Percentiles rank a stretch among this genome's conserved stretches.
Conservation (phyloP, 2,797 vertebrate species). For the Channallabes apus region DNA sequence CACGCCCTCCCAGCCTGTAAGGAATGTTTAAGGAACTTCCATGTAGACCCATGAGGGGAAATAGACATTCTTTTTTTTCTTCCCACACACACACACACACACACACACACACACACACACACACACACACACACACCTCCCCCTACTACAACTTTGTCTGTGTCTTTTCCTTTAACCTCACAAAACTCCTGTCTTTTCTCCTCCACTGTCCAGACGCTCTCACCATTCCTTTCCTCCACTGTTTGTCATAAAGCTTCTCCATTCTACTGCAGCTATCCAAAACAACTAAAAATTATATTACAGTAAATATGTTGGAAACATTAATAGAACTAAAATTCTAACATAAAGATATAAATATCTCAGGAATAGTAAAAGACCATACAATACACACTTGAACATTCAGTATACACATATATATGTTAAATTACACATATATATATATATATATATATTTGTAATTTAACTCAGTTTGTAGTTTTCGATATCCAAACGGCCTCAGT, state of each 20-base stretch:
- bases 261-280: not conserved
- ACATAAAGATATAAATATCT: not conserved
- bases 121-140: slow-evolving; percentile 42
- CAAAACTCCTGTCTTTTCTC: slow-evolving; percentile 40
- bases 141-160: slow-evolving; percentile 45
- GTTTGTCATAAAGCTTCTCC: not conserved
- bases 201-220: slow-evolving; percentile 20
- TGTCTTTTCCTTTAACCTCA: slow-evolving; percentile 43
- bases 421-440: too few species aligned
- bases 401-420: too few species aligned
- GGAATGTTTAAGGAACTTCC: slow-evolving; percentile 60
- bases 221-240: slow-evolving; percentile 16
- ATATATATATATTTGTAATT: too few species aligned
- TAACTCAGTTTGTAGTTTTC: not conserved
- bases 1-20: slow-evolving; percentile 56
- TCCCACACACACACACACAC: slow-evolving; percentile 36
- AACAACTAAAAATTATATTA: not conserved
- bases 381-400: too few species aligned
- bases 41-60: slow-evolving; percentile 54
- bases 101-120: too few species aligned
- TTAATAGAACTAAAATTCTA: not conserved
- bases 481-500: not conserved
- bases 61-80: slow-evolving; percentile 48
- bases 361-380: not conserved
- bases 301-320: not conserved